phyloP scores from a whole-genome alignment of 1,140 invertebrate species.

The Chrysoperla carnea region DNA sequence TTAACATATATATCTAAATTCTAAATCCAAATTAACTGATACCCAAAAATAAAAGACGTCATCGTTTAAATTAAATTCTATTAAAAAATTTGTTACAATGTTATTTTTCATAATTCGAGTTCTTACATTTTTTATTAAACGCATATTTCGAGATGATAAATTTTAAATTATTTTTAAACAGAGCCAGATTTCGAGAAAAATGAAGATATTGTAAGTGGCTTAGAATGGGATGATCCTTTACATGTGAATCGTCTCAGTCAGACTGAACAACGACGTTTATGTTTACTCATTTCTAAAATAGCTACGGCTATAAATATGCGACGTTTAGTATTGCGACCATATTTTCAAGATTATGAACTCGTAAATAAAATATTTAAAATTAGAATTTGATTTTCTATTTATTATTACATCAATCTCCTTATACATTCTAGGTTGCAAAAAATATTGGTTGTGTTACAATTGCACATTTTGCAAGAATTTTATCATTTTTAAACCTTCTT shows the following conservation, averaged over 20 bases:
- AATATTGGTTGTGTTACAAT: constrained; percentile 50
- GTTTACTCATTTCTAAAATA: constrained; percentile 45
- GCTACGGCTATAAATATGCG: constrained; percentile 30
- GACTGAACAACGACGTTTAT: constrained; percentile 38
- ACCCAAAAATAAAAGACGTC: too few species aligned
- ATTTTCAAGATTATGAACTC: constrained; percentile 59
- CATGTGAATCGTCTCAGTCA: constrained; percentile 37
- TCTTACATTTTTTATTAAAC: too few species aligned
- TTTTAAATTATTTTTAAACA: too few species aligned
- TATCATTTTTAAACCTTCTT: constrained; percentile 43
- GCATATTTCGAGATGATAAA: too few species aligned
- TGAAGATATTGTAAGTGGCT: constrained; percentile 25
- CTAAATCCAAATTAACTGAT: too few species aligned
- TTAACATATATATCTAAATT: too few species aligned
- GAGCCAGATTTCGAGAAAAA: constrained; percentile 28
- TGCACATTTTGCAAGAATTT: constrained; percentile 45
- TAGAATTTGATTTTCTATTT: not conserved
- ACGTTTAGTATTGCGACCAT: constrained; percentile 39
- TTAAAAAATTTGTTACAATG: too few species aligned
- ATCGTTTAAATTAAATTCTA: too few species aligned
- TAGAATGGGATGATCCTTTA: constrained; percentile 42
- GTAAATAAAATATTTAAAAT: constrained; percentile 17
- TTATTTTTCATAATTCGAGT: too few species aligned
- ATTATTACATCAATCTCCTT: not conserved
- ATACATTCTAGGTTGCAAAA: constrained; percentile 36